Evolutionary conservation across 2,797 vertebrate genomes (phyloP).

Genomic region (Enteromius fasciolatus): DNA sequence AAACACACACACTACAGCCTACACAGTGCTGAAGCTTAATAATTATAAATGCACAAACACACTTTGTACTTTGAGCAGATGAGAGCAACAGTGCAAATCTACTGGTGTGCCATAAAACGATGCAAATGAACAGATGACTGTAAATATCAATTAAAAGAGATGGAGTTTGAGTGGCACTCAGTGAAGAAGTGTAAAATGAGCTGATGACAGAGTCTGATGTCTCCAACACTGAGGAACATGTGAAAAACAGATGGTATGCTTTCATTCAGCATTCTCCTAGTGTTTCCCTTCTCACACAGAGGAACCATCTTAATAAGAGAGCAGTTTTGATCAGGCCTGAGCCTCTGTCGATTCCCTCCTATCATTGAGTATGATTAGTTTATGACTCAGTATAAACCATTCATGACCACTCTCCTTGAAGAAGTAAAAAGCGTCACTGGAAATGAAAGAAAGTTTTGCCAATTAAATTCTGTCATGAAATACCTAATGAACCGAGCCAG

Average conservation of each 20-base stretch:
- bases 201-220: slow-evolving; percentile 71
- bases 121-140: slow-evolving; percentile 57
- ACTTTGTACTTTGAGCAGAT: slow-evolving; percentile 6
- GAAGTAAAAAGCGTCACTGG: slow-evolving; percentile 67
- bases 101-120: slow-evolving; percentile 22
- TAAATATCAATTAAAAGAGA: slow-evolving; percentile 56
- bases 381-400: slow-evolving; percentile 67
- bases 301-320: slow-evolving; percentile 72
- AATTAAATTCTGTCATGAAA: slow-evolving; percentile 74
- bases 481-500: slow-evolving; percentile 70
- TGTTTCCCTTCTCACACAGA: slow-evolving; percentile 71
- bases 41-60: not conserved
- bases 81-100: slow-evolving; percentile 25
- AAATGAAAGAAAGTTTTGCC: slow-evolving; percentile 73
- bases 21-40: not conserved
- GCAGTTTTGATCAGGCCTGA: slow-evolving; percentile 72
- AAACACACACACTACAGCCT: not conserved
- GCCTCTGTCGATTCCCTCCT: slow-evolving; percentile 65
- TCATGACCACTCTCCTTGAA: slow-evolving; percentile 72
- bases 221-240: slow-evolving; percentile 67
- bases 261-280: slow-evolving; percentile 72
- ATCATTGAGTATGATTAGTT: slow-evolving; percentile 72
- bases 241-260: slow-evolving; percentile 77
- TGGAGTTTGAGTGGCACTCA: slow-evolving; percentile 63
- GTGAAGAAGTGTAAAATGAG: slow-evolving; percentile 63